Conservation (phyloP, 2,888 invertebrate genomes). For the Argyra leucocephala region DNA sequence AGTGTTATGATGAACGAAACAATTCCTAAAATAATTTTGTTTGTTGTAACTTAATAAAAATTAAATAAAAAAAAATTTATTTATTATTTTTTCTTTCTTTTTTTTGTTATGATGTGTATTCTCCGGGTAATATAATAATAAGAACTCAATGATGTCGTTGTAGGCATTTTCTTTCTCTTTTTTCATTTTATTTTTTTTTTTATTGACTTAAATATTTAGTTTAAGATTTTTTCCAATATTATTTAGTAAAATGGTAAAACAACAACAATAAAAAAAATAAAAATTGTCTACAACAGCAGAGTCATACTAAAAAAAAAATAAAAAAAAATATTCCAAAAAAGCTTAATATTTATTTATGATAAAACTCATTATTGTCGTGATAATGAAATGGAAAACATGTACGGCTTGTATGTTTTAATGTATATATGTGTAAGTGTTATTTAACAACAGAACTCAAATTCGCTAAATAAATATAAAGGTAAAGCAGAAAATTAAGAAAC, state of each 20-base stretch:
- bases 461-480: too few species aligned
- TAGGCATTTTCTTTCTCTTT: not conserved
- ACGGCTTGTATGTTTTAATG: too few species aligned
- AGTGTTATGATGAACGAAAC: too few species aligned
- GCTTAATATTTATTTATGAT: not conserved
- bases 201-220: conserved; percentile 2
- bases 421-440: too few species aligned
- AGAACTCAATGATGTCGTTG: not conserved
- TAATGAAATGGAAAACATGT: not conserved
- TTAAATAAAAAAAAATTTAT: too few species aligned
- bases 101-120: not conserved
- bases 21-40: too few species aligned
- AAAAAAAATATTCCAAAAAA: not conserved
- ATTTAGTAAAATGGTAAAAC: not conserved
- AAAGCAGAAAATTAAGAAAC: too few species aligned
- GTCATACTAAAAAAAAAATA: not conserved
- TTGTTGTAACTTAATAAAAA: too few species aligned
- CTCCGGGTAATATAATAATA: not conserved
- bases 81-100: not conserved
- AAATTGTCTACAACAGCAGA: not conserved
- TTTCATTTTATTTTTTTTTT: not conserved
- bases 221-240: conserved; percentile 4
- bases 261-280: not conserved
- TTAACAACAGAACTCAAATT: too few species aligned
- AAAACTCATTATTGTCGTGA: not conserved